Evolutionary conservation across 2,797 vertebrate species (phyloP), one percentile per base, ranked within the genome.

Genomic region (Phalloptychus januarius): DNA sequence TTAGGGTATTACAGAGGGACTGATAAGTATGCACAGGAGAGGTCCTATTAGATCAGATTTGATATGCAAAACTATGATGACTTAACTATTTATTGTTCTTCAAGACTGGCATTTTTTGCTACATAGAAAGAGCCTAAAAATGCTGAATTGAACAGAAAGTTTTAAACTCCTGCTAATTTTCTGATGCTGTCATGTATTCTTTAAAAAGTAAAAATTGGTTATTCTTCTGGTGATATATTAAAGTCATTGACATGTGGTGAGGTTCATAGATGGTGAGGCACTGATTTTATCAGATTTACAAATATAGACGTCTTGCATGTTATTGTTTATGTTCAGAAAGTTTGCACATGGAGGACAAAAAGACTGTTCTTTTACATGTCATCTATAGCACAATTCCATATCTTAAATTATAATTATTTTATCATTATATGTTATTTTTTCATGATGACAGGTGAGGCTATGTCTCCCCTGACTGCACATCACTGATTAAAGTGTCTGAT

Each of bases 21-120:
- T 91, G 91, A 92, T 91, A 91, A 90, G 86, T 81, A 81, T 70
- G 77, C 71, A 23, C 50, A 65, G 73, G 88, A 92, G 83, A 89
- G 79, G 65, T 80, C 72, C 58, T 80, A 78, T 87, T 85, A 83
- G 75, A 85, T 77, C 82, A 77, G 82, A 80, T 87, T 83, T 90
- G 85, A 91, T 80, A 83, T 81, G 80, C 80, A 71, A 80, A 80
- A 84, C 83, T 88, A 86, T 87, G 80, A 86, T 80, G 76, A 84
- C 87, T 90, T 88, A 85, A 90, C 78, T 86, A 78, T 88, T 86
- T 87, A 85, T 77, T 84, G 74, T 88, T 82, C 80, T 85, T 72
- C 83, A 48, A 71, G 18, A 40, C 2, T 40, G 36, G 7, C 28
- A 36, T 7, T 61, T 15, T 61, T 16, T 7, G 0, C 5, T 31